Conservation (phyloP, 2,797 vertebrate species). For the Diglossa cyanea region DNA sequence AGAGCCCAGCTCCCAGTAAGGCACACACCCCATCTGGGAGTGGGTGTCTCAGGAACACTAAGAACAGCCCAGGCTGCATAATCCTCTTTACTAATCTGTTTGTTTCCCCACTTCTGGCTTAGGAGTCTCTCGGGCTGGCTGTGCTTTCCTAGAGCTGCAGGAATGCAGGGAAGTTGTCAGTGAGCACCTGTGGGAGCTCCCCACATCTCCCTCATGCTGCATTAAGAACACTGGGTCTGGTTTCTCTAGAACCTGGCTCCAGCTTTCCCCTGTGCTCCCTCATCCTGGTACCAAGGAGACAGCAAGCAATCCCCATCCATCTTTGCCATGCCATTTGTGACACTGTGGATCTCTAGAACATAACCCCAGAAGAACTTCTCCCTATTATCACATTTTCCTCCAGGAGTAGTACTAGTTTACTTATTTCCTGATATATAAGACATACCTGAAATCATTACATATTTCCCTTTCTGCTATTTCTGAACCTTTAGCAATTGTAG, state of each 20-base stretch:
- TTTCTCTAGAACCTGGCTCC: not conserved
- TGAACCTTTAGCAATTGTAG: not conserved
- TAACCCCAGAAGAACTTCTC: not conserved
- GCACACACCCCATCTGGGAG: not conserved
- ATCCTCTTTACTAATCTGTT: not conserved
- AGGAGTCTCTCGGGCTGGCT: not conserved
- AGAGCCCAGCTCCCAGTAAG: not conserved
- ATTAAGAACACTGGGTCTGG: rapidly evolving
- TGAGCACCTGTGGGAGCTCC: not conserved
- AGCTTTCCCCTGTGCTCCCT: not conserved
- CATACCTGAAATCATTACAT: not conserved
- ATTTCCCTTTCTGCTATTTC: not conserved
- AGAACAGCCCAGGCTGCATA: not conserved
- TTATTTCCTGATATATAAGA: not conserved
- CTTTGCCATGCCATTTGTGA: not conserved
- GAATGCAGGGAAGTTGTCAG: not conserved
- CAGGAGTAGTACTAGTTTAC: not conserved
- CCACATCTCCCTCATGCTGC: not conserved
- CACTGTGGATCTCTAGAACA: not conserved
- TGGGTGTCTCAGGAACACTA: not conserved
- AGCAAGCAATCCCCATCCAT: not conserved
- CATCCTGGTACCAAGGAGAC: not conserved
- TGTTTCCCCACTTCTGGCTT: not conserved
- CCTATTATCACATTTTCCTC: not conserved
- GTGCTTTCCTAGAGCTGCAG: not conserved